Conservation (phyloP, 2,888 invertebrate species). For the Psylliodes chrysocephalus region DNA sequence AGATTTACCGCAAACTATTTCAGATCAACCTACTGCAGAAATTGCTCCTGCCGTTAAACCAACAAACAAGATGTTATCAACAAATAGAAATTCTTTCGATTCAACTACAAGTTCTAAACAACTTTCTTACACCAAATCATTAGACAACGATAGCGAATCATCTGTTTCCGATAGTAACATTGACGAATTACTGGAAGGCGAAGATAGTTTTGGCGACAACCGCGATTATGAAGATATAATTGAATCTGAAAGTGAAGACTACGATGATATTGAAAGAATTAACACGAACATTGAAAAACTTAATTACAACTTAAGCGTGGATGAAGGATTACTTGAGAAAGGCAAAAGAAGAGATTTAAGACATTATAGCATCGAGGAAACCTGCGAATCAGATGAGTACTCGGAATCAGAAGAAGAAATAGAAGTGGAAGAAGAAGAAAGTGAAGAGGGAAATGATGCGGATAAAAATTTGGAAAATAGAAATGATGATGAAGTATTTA, state of each 20-base stretch:
- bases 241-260: conserved; percentile 57
- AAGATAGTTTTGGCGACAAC: conserved; percentile 57
- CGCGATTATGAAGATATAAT: conserved; percentile 66
- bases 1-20: background rate
- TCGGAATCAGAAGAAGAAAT: conserved; percentile 49
- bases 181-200: conserved; percentile 61
- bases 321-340: conserved; percentile 50
- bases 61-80: conserved; percentile 45
- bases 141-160: conserved; percentile 62
- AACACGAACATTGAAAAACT: conserved; percentile 48
- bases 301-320: conserved; percentile 53
- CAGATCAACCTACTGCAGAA: background rate
- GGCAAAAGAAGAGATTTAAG: conserved; percentile 47
- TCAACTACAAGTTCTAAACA: conserved; percentile 60
- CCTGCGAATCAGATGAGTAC: conserved; percentile 58
- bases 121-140: conserved; percentile 62
- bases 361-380: conserved; percentile 56
- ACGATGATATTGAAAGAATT: conserved; percentile 44
- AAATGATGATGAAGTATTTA: background rate
- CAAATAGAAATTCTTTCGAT: conserved; percentile 59
- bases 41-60: background rate
- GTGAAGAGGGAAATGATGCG: conserved; percentile 42
- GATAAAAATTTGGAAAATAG: background rate
- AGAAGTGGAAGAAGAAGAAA: conserved; percentile 46
- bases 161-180: conserved; percentile 64